Evolutionary conservation across 2,113 vertebrate species (phyloP).

Genomic region (Pachycephala philippinensis): DNA sequence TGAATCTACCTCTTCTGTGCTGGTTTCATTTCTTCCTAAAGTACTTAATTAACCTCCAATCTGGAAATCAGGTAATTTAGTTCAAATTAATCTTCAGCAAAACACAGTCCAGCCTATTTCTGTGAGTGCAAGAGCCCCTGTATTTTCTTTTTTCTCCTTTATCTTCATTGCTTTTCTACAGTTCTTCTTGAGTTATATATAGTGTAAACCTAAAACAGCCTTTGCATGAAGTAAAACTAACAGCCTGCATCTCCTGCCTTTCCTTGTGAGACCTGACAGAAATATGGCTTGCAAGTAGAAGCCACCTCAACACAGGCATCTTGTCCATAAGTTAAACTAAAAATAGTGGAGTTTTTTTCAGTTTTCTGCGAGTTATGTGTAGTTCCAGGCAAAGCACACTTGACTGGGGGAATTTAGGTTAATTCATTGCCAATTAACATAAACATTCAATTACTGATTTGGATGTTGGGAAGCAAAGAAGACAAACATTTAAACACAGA

Average conservation of each 20-base stretch:
- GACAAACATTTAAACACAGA: neutral
- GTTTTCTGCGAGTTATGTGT: neutral
- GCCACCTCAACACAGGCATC: neutral
- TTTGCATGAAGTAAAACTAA: neutral
- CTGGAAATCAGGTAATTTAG: neutral
- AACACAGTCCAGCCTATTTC: neutral
- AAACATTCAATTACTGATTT: neutral
- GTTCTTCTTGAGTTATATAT: neutral
- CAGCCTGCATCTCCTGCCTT: neutral
- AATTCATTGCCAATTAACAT: neutral
- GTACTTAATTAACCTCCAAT: neutral
- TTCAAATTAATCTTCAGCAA: neutral
- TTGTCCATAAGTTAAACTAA: neutral
- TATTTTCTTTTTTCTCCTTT: neutral
- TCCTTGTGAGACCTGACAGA: neutral
- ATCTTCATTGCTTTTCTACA: neutral
- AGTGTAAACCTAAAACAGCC: neutral
- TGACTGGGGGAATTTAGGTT: neutral
- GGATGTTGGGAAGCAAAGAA: neutral
- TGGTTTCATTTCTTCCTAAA: neutral
- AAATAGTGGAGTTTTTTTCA: neutral
- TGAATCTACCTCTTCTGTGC: neutral
- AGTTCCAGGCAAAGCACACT: neutral
- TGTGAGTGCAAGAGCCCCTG: neutral
- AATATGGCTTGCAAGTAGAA: neutral